Conservation (phyloP, 2,888 invertebrate genomes). For the Acanthopleura granulata region DNA sequence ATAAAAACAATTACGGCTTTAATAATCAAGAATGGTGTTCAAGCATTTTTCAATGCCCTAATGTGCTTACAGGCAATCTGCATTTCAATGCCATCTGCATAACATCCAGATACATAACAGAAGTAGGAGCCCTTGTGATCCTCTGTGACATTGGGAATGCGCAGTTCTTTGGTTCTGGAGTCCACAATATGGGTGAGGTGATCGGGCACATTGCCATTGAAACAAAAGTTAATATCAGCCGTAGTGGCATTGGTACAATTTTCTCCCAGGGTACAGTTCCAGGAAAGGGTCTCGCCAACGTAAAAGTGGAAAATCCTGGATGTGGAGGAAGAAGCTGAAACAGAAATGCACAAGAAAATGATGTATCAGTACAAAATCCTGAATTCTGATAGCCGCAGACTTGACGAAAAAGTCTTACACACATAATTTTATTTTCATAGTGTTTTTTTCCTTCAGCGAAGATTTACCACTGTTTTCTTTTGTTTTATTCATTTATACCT, state of each 20-base stretch:
- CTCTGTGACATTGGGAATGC: not conserved
- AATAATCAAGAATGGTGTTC: no score
- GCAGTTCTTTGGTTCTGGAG: not conserved
- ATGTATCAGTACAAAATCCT: no score
- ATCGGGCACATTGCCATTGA: not conserved
- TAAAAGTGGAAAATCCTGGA: not conserved
- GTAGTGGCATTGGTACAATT: not conserved
- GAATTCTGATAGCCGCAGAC: no score
- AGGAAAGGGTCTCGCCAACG: not conserved
- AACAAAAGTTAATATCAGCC: not conserved
- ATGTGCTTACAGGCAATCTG: not conserved
- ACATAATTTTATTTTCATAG: no score
- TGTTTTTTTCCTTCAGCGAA: no score
- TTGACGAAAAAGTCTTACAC: no score
- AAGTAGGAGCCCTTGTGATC: not conserved
- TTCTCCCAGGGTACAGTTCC: not conserved
- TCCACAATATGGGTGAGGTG: not conserved
- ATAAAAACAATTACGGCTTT: no score
- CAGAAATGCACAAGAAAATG: no score
- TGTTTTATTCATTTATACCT: no score
- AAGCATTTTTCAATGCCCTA: no score
- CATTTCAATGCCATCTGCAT: not conserved
- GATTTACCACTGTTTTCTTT: no score
- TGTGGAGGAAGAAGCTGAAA: no score
- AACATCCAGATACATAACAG: not conserved